Evolutionary conservation across 2,113 vertebrate species (phyloP).

Genomic region (Lethenteron reissneri): DNA sequence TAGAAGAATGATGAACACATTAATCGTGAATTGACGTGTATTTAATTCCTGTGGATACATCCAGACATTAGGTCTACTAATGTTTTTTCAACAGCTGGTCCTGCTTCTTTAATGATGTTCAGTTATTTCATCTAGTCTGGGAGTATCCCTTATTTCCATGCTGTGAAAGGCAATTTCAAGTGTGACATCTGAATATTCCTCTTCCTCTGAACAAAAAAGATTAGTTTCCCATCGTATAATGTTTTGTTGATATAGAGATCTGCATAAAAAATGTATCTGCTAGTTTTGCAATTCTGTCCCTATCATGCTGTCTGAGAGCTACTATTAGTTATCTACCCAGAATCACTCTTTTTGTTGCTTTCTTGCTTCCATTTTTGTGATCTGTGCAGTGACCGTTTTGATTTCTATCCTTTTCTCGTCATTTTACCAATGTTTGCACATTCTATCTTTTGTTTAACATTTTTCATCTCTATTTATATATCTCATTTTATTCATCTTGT

Average conservation of each 20-base stretch:
- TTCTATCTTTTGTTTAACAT: neutral
- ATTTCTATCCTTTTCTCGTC: neutral
- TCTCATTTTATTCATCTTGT: neutral
- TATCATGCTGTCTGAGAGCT: neutral
- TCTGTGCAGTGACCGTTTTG: neutral
- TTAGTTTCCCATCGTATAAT: neutral
- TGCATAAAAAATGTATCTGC: neutral
- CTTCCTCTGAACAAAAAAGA: neutral
- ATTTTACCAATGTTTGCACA: neutral
- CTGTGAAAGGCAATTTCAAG: neutral
- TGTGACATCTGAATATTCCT: neutral
- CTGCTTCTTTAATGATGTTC: no score
- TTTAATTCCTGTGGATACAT: no score
- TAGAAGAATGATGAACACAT: no score
- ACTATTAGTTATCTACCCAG: neutral
- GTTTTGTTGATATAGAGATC: neutral
- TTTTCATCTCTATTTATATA: neutral
- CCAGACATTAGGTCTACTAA: no score
- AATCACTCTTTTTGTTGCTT: neutral
- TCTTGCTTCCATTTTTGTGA: neutral
- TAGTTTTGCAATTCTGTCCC: neutral
- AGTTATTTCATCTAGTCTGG: no score
- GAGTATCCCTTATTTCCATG: no score
- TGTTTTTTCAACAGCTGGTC: no score
- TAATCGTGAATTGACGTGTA: no score